phyloP scores from a whole-genome alignment of 2,888 invertebrate species.

The Cephus spinipes region DNA sequence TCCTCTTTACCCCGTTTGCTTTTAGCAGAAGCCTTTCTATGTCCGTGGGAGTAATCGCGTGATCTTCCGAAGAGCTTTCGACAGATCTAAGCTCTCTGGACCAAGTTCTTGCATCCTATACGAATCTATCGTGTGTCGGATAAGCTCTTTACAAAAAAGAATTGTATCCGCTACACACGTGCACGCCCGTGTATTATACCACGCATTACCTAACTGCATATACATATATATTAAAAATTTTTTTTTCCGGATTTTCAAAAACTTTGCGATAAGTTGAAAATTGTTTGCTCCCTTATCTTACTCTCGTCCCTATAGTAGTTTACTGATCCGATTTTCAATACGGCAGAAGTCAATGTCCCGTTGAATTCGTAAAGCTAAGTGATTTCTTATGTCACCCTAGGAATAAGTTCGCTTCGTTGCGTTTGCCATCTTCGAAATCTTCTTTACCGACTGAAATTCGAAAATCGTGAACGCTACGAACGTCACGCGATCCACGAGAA shows the following conservation, averaged over 20 bases:
- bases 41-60: constrained; percentile 54
- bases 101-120: constrained; percentile 14
- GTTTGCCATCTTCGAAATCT: neutral
- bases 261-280: neutral
- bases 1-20: constrained; percentile 31
- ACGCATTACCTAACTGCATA: too few relatives aligned
- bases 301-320: neutral
- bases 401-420: constrained; percentile 28
- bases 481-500: neutral
- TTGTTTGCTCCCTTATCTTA: neutral
- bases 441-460: neutral
- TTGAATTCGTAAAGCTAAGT: constrained; percentile 45
- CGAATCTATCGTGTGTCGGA: constrained; percentile 31
- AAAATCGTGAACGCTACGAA: neutral
- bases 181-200: too few relatives aligned
- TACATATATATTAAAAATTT: too few relatives aligned
- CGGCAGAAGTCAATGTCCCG: neutral
- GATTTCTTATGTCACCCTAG: constrained; percentile 48
- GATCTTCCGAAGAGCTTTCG: constrained; percentile 49
- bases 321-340: neutral
- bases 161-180: too few relatives aligned
- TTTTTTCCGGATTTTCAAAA: neutral
- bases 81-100: constrained; percentile 17
- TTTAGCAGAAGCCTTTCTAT: constrained; percentile 57
- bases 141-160: constrained; percentile 28